Conservation (phyloP, 2,888 invertebrate species). For the Allacma fusca region DNA sequence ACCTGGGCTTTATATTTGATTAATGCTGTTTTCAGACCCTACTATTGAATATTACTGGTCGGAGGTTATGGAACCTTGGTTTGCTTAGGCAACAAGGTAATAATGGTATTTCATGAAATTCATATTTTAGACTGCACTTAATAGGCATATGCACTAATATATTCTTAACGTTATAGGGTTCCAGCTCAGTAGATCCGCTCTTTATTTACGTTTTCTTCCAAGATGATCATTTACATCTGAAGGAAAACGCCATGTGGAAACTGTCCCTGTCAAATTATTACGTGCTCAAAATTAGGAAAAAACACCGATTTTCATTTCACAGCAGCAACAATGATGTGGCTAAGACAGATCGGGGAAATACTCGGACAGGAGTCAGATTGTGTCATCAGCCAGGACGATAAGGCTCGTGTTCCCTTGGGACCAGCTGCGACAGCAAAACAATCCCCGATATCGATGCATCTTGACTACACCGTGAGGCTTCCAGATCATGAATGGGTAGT, state of each 20-base stretch:
- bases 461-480: conserved; percentile 60
- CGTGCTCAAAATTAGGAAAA: conserved; percentile 53
- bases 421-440: conserved; percentile 64
- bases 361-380: conserved; percentile 45
- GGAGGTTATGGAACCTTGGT: too few species aligned
- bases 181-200: conserved; percentile 54
- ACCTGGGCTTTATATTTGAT: too few species aligned
- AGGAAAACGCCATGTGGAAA: conserved; percentile 62
- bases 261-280: conserved; percentile 62
- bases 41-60: too few species aligned
- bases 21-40: too few species aligned
- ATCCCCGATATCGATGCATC: conserved; percentile 62
- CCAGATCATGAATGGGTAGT: conserved; percentile 63
- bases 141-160: too few species aligned
- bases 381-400: conserved; percentile 55
- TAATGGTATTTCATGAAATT: too few species aligned
- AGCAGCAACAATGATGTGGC: conserved; percentile 42
- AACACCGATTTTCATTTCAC: conserved; percentile 56
- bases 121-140: too few species aligned
- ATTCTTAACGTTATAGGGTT: too few species aligned
- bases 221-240: conserved; percentile 56
- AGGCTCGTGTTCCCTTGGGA: conserved; percentile 63
- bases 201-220: conserved; percentile 61
- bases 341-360: conserved; percentile 52
- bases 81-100: too few species aligned